A percentile compares a stretch with the other conserved stretches of the same genome.
Conservation (phyloP, 2,888 invertebrate species). For the Busseola fusca region DNA sequence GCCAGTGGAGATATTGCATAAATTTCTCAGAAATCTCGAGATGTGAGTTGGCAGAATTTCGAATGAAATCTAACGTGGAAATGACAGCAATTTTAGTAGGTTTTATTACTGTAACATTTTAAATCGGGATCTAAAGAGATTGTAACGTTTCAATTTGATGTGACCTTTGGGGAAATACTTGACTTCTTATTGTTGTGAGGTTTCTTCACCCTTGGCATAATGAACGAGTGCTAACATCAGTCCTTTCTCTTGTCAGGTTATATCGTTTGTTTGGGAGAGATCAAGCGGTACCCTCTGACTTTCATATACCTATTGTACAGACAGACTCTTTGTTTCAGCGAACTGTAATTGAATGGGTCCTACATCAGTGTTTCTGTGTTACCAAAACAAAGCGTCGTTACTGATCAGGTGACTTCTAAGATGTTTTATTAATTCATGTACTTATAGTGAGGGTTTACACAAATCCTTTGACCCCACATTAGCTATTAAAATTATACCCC, state of each 20-base stretch:
- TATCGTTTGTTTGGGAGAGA: slow-evolving; percentile 47
- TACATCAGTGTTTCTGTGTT: slow-evolving; percentile 12
- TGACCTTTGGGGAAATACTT: slow-evolving; percentile 36
- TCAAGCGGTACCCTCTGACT: slow-evolving; percentile 12
- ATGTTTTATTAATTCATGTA: slow-evolving; percentile 17
- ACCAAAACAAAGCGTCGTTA: neutral
- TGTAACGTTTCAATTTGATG: slow-evolving; percentile 23
- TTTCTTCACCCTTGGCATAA: slow-evolving; percentile 14
- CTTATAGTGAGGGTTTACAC: slow-evolving; percentile 13
- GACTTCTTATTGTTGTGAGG: slow-evolving; percentile 22
- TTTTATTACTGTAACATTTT: slow-evolving; percentile 21
- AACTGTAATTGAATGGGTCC: slow-evolving; percentile 24
- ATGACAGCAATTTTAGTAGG: slow-evolving; percentile 21
- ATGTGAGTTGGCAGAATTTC: slow-evolving; percentile 29
- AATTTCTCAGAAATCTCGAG: slow-evolving; percentile 26
- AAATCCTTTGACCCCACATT: slow-evolving; percentile 32
- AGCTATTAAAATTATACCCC: slow-evolving; percentile 23
- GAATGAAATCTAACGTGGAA: slow-evolving; percentile 25
- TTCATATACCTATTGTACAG: slow-evolving; percentile 28
- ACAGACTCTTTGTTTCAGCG: slow-evolving; percentile 6
- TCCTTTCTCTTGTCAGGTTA: slow-evolving; percentile 24
- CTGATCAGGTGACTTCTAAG: neutral
- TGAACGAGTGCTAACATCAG: slow-evolving; percentile 36
- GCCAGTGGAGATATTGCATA: slow-evolving; percentile 15
- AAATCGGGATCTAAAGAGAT: slow-evolving; percentile 21